Evolutionary conservation across 2,113 vertebrate genomes (phyloP).

Genomic region (Eretmochelys imbricata): DNA sequence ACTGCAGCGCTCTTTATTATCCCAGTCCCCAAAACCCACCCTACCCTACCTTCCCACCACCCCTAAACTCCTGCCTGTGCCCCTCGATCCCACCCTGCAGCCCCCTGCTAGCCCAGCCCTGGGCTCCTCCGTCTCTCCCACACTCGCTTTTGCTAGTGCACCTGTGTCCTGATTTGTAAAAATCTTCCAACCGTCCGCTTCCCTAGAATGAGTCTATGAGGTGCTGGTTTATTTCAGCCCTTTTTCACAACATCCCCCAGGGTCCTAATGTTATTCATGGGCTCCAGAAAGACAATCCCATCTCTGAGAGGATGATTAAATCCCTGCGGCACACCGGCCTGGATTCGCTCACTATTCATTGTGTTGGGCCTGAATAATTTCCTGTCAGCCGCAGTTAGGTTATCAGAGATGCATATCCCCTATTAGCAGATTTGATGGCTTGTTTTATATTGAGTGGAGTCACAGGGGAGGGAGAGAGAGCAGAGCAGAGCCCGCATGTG

Average conservation of each 20-base stretch:
- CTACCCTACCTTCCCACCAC: too few species aligned
- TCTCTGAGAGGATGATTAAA: neutral
- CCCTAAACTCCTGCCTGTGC: too few species aligned
- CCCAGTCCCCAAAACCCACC: neutral
- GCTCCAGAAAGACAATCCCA: neutral
- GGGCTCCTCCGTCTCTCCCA: neutral
- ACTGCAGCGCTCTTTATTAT: neutral
- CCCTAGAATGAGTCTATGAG: neutral
- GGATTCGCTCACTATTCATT: neutral
- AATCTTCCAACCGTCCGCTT: too few species aligned
- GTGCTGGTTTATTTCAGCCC: neutral
- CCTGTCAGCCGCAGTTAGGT: neutral
- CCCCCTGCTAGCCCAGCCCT: neutral
- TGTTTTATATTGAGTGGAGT: neutral
- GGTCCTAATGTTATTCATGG: neutral
- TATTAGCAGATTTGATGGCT: neutral
- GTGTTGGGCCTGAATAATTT: neutral
- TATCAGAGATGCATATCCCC: neutral
- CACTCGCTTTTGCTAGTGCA: neutral
- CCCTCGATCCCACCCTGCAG: too few species aligned
- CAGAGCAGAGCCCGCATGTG: too few species aligned
- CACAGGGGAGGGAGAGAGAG: neutral
- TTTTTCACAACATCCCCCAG: neutral
- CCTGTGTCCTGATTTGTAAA: neutral
- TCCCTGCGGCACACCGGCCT: too few species aligned